A percentile compares a stretch with the other conserved stretches of the same genome.
Evolutionary conservation across 2,797 vertebrate genomes (phyloP).

Genomic region (Hapalemur alaotrensis): DNA sequence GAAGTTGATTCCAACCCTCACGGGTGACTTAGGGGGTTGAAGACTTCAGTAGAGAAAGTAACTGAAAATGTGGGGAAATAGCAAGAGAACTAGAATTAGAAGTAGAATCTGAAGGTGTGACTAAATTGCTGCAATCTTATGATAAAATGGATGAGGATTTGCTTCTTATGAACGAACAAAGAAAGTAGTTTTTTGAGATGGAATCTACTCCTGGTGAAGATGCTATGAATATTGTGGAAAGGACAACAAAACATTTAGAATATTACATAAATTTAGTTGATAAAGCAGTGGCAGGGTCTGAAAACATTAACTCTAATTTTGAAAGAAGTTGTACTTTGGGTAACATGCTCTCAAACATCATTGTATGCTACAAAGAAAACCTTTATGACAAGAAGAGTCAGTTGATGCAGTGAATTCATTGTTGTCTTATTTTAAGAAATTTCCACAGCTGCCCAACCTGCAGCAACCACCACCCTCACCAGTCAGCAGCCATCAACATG

Average conservation of each 20-base stretch:
- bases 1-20: not conserved
- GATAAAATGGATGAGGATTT: not conserved
- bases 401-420: not conserved
- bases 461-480: not conserved
- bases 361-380: not conserved
- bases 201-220: not conserved
- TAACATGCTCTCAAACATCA: not conserved
- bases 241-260: not conserved
- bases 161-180: not conserved
- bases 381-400: not conserved
- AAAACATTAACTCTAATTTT: not conserved
- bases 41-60: not conserved
- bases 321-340: not conserved
- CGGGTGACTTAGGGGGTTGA: not conserved
- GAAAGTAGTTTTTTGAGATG: not conserved
- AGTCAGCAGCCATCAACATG: not conserved
- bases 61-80: not conserved
- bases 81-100: not conserved
- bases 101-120: not conserved
- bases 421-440: not conserved
- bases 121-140: not conserved
- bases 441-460: not conserved
- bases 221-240: not conserved
- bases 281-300: not conserved
- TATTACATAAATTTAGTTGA: not conserved